Percentiles rank a stretch among this genome's conserved stretches.
Evolutionary conservation across 2,113 vertebrate species (phyloP).

Genomic region (Ibidorhyncha struthersii): DNA sequence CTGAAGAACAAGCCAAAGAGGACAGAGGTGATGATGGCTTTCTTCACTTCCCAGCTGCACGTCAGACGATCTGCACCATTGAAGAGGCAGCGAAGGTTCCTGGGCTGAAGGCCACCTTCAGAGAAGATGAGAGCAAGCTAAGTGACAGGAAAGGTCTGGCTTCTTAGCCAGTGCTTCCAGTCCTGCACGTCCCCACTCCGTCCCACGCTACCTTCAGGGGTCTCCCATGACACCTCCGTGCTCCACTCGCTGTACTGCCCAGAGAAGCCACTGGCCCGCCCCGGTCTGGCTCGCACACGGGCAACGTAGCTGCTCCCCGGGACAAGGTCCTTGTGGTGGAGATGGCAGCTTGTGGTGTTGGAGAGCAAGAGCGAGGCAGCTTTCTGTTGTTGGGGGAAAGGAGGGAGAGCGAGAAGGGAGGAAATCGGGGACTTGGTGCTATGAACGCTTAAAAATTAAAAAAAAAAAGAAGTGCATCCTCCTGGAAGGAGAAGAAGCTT

Average conservation of each 20-base stretch:
- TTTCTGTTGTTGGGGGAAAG: constrained; percentile 13
- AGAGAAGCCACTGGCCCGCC: neutral
- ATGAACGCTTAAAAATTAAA: too few species aligned
- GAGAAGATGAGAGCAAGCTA: neutral
- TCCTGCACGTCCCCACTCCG: rapidly evolving
- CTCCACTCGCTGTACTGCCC: constrained; percentile 73
- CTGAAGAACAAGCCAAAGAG: constrained; percentile 74
- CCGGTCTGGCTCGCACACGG: constrained; percentile 53
- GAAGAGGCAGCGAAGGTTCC: constrained; percentile 74
- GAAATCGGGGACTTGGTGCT: neutral
- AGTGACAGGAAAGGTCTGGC: neutral
- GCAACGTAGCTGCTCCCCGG: constrained; percentile 63
- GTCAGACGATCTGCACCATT: constrained; percentile 42
- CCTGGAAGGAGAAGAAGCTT: neutral
- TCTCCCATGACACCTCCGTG: constrained; percentile 28
- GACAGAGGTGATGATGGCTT: constrained; percentile 14
- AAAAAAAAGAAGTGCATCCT: too few species aligned
- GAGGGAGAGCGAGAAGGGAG: neutral
- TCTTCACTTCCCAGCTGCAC: neutral
- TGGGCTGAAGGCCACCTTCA: constrained; percentile 65
- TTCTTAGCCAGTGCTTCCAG: neutral
- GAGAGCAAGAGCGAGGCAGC: constrained; percentile 2
- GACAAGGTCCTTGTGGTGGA: constrained; percentile 1
- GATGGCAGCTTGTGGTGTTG: neutral
- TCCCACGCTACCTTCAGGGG: constrained; percentile 59